Evolutionary conservation across 2,888 invertebrate genomes (phyloP), one percentile per base, ranked within the genome.

Genomic region (Scaptomyza parva): DNA sequence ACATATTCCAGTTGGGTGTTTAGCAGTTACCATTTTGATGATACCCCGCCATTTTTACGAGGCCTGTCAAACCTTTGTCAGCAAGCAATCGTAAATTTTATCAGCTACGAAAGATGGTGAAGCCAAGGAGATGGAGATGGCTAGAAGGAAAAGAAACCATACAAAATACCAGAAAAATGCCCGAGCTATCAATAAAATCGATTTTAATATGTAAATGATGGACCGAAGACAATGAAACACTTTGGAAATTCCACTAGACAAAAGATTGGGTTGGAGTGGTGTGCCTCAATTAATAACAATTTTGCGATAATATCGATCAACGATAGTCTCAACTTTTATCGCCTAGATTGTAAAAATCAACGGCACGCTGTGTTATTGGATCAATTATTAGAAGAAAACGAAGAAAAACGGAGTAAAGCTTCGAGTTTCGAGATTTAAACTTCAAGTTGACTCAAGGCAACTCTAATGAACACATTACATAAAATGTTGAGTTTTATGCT

Each of bases 401-500:
- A n/a, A n/a, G n/a, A n/a, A 76, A 17, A 9, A 14, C 0, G 1
- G 35, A 30, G 33, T 48, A 41, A 51, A 41, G 50, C 51, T 14
- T 28, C 9, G 37, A 41, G 50, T 40, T 24, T 54, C 60, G 18
- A 30, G 24, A 50, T 20, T 26, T 4, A 18, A 26, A 22, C 24
- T 24, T 26, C 18, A 39, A 51, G 47, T 54, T 54, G 68, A 39
- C 44, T 62, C n/a, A n/a, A 45, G 68, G 52, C 63, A 53, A 65
- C 83, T 86, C 84, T 82, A 82, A 82, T 86, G 82, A 82, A 86
- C 82, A 82, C 82, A 82, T 82, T 82, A 82, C 86, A 82, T 82
- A 82, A 82, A 82, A 86, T 70, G 66, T 83, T 80, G 76, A 68
- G 18, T 82, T 82, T 82, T 83, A 82, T 82, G 86, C 70, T 64